Base-by-base conservation (phyloP, 2,888 invertebrate genomes). In the Macrosiphum euphorbiae region DNA sequence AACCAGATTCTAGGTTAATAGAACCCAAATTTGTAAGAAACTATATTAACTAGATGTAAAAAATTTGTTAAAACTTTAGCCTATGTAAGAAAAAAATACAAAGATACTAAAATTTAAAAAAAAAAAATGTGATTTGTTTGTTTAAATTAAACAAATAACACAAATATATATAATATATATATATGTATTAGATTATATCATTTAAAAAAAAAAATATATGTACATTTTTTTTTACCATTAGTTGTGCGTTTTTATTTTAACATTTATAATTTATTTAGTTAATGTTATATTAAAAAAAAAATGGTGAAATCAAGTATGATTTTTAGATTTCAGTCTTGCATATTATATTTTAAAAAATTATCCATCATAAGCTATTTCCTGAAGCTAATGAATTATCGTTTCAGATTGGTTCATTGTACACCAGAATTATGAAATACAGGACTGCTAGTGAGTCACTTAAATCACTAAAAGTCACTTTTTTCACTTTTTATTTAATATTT, bases 161-260 rank as follows among this genome's bases (percentile, higher is more conserved):
- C n/a, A 89, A 93, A 85, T n/a, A 89, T 47, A 90, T 90, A 90
- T 90, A 90, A 58, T 61, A 67, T 67, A 78, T 50, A 88, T 50
- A 87, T 50, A 90, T 85, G 67, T 94, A 94, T 94, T 86, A 89
- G 78, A 85, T 52, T 90, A n/a, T 50, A 87, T 94, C 85, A 86
- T 90, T 93, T 90, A 35, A 35, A 90, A 90, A 89, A 86, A 61
- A 89, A 90, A 85, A 94, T 90, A 94, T 90, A 94, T 94, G 90
- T 94, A 86, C 85, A 90, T 78, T 94, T 94, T 93, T 92, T 94
- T 94, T 94, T 93, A 94, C 94, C 67, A 90, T 86, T 92, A 94
- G 20, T 87, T 94, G n/a, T 67, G 47, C 50, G 61, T 85, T 90
- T 94, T 61, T 88, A 44, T 78, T 88, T 52, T 55, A n/a, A n/a